These are phyloP conservation scores for Syncerus caffer DNA, from an alignment of 2,797 vertebrate species.

Conservation along the genomic window DNA sequence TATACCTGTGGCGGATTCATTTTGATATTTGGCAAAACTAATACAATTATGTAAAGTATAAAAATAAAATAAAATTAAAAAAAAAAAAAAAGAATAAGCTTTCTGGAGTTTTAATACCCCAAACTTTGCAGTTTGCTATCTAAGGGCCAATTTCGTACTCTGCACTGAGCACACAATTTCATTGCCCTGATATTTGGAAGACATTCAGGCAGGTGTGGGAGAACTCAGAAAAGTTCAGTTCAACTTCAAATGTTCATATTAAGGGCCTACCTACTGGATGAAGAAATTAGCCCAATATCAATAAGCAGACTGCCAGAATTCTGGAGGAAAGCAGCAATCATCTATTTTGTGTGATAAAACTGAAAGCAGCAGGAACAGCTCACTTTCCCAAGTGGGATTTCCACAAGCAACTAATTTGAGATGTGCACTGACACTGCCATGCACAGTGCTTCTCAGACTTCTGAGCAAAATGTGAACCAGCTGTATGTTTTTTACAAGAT, in stretches of 20 bases:
- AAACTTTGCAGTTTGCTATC: not conserved
- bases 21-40: too few relatives aligned
- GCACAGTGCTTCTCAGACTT: not conserved
- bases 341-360: not conserved
- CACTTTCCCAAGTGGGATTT: slow-evolving; percentile 16
- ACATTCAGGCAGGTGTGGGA: not conserved
- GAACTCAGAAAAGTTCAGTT: not conserved
- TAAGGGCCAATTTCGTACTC: not conserved
- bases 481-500: not conserved
- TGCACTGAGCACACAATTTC: not conserved
- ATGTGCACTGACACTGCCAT: not conserved
- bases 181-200: not conserved
- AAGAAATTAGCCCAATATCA: not conserved
- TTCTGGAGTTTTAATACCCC: not conserved
- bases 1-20: too few relatives aligned
- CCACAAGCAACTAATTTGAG: not conserved
- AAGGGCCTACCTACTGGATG: not conserved
- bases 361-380: not conserved
- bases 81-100: not conserved
- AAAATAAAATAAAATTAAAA: too few relatives aligned
- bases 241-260: not conserved
- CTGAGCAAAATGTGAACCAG: not conserved
- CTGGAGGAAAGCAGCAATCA: not conserved
- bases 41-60: too few relatives aligned
- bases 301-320: not conserved